Percentiles rank a stretch among this genome's conserved stretches.
phyloP scores from a whole-genome alignment of 2,113 vertebrate species.

The Bolborhynchus lineola region DNA sequence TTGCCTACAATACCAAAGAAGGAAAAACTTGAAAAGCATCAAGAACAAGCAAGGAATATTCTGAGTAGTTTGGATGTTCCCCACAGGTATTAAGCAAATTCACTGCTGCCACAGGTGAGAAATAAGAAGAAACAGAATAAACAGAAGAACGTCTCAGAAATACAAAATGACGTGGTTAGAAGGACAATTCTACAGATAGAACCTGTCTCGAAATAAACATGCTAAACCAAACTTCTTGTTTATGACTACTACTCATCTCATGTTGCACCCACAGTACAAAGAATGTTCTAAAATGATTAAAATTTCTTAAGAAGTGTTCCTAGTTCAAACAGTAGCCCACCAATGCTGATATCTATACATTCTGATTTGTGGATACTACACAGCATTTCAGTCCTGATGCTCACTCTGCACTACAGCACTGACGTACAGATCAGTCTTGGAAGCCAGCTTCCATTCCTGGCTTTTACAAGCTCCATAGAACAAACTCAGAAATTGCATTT shows the following conservation, averaged over 20 bases:
- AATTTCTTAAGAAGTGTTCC: not conserved
- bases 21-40: not conserved
- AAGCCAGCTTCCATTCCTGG: not conserved
- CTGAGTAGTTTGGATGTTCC: not conserved
- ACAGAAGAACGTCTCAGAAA: not conserved
- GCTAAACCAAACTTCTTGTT: not conserved
- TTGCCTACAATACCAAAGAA: not conserved
- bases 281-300: not conserved
- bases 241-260: not conserved
- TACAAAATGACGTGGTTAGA: not conserved
- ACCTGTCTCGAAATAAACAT: not conserved
- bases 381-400: rapidly evolving
- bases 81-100: not conserved
- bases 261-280: not conserved
- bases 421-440: not conserved
- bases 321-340: not conserved
- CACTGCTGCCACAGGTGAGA: not conserved
- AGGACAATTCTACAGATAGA: not conserved
- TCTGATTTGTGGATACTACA: not conserved
- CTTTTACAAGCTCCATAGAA: not conserved
- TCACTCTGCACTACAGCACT: not conserved
- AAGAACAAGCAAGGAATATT: not conserved
- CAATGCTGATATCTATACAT: not conserved
- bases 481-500: not conserved
- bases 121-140: not conserved